Evolutionary conservation across 1,140 invertebrate species (phyloP).

Genomic region (Nomia melanderi): DNA sequence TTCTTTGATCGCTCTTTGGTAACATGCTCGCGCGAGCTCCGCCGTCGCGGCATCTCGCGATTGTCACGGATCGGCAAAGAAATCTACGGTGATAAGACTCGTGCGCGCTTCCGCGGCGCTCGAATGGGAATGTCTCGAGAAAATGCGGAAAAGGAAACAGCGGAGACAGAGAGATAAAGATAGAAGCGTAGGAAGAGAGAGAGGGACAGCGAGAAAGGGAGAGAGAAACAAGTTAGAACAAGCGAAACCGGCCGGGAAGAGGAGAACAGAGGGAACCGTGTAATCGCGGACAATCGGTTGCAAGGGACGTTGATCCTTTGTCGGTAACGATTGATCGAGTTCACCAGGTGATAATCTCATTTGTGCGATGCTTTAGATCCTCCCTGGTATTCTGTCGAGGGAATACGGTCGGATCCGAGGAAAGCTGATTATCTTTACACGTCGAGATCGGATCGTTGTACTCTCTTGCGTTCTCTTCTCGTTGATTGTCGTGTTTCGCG

Average conservation of each 20-base stretch:
- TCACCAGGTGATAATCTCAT: neutral
- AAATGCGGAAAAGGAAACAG: conserved; percentile 27
- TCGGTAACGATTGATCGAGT: neutral
- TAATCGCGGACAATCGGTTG: neutral
- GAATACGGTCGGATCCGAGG: neutral
- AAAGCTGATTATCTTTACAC: conserved; percentile 5
- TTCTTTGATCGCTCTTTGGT: conserved; percentile 40
- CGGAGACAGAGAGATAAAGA: too few species aligned
- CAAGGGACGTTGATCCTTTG: conserved; percentile 13
- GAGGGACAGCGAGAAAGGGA: conserved; percentile 21
- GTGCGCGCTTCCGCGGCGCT: conserved; percentile 19
- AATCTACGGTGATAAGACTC: conserved; percentile 30
- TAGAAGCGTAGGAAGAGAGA: too few species aligned
- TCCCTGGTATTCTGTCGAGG: too few species aligned
- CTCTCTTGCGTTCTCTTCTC: neutral
- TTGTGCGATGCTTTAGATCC: neutral
- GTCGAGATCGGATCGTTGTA: neutral
- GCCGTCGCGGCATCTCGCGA: conserved; percentile 22
- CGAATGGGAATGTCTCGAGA: conserved; percentile 48
- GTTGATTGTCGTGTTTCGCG: conserved; percentile 43
- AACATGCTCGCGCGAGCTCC: neutral
- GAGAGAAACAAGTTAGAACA: conserved; percentile 14
- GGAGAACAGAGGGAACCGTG: conserved; percentile 21
- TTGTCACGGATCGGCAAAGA: conserved; percentile 12
- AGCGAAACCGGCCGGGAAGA: neutral